Percentiles rank a stretch among this genome's conserved stretches.
Conservation (phyloP, 2,113 vertebrate genomes). For the Bufo gargarizans region DNA sequence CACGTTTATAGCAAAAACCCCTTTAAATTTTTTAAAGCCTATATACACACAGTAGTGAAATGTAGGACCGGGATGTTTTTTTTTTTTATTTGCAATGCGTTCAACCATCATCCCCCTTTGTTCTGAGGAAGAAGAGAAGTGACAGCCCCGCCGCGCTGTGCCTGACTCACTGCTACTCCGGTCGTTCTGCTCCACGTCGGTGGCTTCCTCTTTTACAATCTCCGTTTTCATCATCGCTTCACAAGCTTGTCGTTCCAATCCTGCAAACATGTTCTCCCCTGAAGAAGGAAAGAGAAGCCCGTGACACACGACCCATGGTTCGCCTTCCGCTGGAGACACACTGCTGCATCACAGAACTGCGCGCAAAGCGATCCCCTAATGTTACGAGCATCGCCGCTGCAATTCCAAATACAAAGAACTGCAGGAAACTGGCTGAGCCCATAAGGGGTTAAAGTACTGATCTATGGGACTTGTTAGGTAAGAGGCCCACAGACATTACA, state of each 20-base stretch:
- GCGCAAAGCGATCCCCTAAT: too few relatives aligned
- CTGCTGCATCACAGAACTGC: background rate
- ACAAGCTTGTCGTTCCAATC: constrained; percentile 79
- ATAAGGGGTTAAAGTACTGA: too few relatives aligned
- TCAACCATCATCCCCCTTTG: background rate
- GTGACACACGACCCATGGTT: background rate
- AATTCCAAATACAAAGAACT: too few relatives aligned
- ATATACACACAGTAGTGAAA: too few relatives aligned
- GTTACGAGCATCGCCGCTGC: too few relatives aligned
- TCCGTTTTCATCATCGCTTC: constrained; percentile 80
- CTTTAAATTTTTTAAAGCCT: too few relatives aligned
- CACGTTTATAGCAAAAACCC: too few relatives aligned
- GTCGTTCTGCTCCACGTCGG: constrained; percentile 24
- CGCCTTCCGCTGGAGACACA: background rate
- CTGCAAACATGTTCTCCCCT: constrained; percentile 83
- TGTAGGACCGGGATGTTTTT: too few relatives aligned
- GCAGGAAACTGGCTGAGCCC: too few relatives aligned
- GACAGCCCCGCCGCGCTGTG: background rate
- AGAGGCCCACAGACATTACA: too few relatives aligned
- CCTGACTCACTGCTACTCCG: constrained; percentile 29
- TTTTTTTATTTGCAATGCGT: too few relatives aligned
- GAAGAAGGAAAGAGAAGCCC: constrained; percentile 47
- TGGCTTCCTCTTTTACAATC: constrained; percentile 66
- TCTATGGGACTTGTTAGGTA: too few relatives aligned
- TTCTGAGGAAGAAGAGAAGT: background rate